Percentiles rank a stretch among this genome's conserved stretches.
Evolutionary conservation across 2,113 vertebrate genomes (phyloP).

Genomic region (Hydrolagus affinis): DNA sequence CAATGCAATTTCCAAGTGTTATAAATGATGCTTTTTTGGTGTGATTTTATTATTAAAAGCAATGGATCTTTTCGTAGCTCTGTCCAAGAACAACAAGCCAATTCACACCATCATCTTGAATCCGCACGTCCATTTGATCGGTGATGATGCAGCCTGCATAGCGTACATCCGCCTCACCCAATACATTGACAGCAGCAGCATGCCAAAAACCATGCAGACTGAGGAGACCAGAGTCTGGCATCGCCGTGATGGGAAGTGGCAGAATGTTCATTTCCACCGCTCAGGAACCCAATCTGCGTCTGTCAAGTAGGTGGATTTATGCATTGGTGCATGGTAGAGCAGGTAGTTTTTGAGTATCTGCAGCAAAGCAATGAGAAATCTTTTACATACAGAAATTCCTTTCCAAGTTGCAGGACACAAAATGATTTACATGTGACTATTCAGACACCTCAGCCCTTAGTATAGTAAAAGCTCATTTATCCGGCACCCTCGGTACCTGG

Average conservation of each 20-base stretch:
- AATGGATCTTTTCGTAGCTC: constrained; percentile 53
- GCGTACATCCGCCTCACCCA: constrained; percentile 90
- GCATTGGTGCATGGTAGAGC: not conserved
- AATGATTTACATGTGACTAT: no score
- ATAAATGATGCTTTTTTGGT: constrained; percentile 16
- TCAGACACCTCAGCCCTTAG: no score
- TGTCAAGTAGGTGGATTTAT: constrained; percentile 62
- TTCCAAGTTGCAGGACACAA: no score
- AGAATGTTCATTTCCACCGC: constrained; percentile 94
- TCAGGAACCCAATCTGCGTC: constrained; percentile 86
- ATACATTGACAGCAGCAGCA: constrained; percentile 73
- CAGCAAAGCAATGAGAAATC: not conserved
- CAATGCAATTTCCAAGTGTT: constrained; percentile 25
- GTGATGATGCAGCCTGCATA: constrained; percentile 89
- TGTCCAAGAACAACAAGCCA: constrained; percentile 78
- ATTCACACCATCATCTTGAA: constrained; percentile 94
- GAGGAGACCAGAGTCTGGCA: constrained; percentile 96
- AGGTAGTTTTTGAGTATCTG: not conserved
- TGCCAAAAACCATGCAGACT: constrained; percentile 91
- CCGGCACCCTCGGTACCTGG: no score
- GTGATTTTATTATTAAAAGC: not conserved
- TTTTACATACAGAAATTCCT: not conserved
- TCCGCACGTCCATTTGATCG: constrained; percentile 89
- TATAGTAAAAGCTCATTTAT: no score
- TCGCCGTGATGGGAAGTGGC: constrained; percentile 90